Evolutionary conservation across 2,797 vertebrate species (phyloP), one percentile per base, ranked within the genome.

Genomic region (Enteromius radiatus): DNA sequence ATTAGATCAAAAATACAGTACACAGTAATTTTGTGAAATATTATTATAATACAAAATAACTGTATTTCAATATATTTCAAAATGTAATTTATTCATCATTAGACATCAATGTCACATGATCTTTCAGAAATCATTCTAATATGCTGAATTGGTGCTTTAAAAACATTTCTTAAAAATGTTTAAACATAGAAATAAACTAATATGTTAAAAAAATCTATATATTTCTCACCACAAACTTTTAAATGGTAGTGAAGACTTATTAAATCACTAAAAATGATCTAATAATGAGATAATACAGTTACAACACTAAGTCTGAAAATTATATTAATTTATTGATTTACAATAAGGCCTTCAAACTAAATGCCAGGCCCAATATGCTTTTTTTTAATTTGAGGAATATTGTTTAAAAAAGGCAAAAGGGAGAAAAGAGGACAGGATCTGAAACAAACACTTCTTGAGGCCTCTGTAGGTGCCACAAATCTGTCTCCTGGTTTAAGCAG

Each of bases 381-480:
- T 19, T 8, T 31, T 49, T 38, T n/a, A n/a, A 4, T 23, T 23
- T 9, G 33, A 56, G 36, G 21, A 19, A 10, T 36, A 5, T 15
- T 17, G 21, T 11, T 74, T n/a, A 45, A 65, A 28, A 19, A 1
- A 69, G 1, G 49, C 19, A 0, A 38, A 38, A 6, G 0, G 41
- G 11, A 23, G 11, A 41, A 67, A 41, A 41, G 14, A 15, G 17
- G 17, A 21, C 28, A 2, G 17, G 19, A 31, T 36, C 21, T 41
- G 38, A 41, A 41, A n/a, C 71, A 56, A 75, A 75, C 23, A 38
- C 49, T 23, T 56, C 31, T 10, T 38, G 47, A 54, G 47, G 70
- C 19, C 70, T 54, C 47, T 33, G 19, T 68, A 54, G 49, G 49
- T 33, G 76, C 67, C 33, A 33, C 31, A 52, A 79, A 43, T 61